Base-by-base conservation (phyloP, 2,797 vertebrate species). In the Falco rusticolus region DNA sequence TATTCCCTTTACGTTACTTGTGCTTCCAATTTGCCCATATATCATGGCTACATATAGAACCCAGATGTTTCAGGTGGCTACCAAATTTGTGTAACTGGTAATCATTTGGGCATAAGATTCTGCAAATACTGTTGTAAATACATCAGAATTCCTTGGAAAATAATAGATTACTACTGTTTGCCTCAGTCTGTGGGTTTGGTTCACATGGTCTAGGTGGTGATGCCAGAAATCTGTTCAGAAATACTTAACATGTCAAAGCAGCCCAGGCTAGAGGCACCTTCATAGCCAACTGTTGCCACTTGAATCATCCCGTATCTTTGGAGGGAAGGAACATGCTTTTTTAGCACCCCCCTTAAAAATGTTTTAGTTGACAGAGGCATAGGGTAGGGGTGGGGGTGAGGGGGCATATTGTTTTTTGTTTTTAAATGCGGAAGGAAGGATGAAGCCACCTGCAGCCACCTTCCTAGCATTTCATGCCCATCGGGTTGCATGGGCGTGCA, bases 271-370 rank as follows among this genome's bases (percentile, higher is more conserved):
- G 41, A 63, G 24, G 31, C 0, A 2, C 3, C 10, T 83, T 83
- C 8, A 2, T 26, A 71, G 74, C 48, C 17, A 82, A 0, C 33
- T 69, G 26, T 70, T 68, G 37, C 45, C 34, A 41, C 15, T 6
- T 68, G 31, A 34, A 33, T 85, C n/a, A 66, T 61, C 29, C n/a
- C 10, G 2, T 53, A 31, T 77, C 68, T 83, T 87, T 56, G 50
- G 20, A 56, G n/a, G 18, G 53, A 53, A 60, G 31, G 4, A 70
- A 63, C 0, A 0, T 60, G 54, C 0, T 0, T 1, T 68, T 94
- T 85, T 90, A 89, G 26, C 29, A 68, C 9, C 57, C 11, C 21
- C 50, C 87, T 82, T 56, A 64, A 43, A 70, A 87, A 26, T 51
- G 3, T 78, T 81, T 39, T 66, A n/a, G 26, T 29, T 87, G 76